Base-by-base conservation (phyloP, 2,113 vertebrate genomes). In the Saccopteryx bilineata region DNA sequence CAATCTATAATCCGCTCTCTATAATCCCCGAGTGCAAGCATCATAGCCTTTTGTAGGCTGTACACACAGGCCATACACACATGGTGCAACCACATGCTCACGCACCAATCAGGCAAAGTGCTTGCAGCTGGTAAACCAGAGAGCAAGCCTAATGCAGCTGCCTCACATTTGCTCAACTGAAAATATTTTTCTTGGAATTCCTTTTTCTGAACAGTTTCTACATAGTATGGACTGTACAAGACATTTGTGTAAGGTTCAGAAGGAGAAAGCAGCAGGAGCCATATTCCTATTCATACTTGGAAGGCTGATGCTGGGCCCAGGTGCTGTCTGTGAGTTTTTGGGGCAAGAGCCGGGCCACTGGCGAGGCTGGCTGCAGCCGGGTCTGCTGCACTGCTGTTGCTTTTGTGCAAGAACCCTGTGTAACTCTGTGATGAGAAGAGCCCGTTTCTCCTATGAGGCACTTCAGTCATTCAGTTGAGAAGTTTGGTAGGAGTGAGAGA, bases 311-410 rank as follows among this genome's bases (percentile, higher is more conserved):
- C 28, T n/a, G 48, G n/a, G 21, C 21, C 39, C n/a, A 31, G 28
- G 26, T 28, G n/a, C 56, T 26, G 7, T 5, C 31, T 19, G 15
- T 0, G 0, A 24, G 21, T n/a, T 18, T 15, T 2, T 4, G 5
- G 50, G 11, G 24, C 5, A 46, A 48, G 39, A 56, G 10, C 15
- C 1, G 46, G 46, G 71, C 58, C 2, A 2, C 2, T 39, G 11
- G 48, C 31, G 2, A 52, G 24, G 15, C 15, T 58, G 15, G 58
- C 39, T 12, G 26, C 24, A 31, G 61, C 7, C 2, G 6, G 3
- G 31, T 7, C 2, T 17, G 39, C 46, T n/a, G 58, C 13, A n/a
- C 52, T 31, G 52, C n/a, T 52, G 7, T 23, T n/a, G 6, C 28
- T 28, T 4, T 26, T 11, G 46, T 83, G 33, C 0, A 46, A 71